Conservation (phyloP, 2,113 vertebrate species). For the Cepphus grylle region DNA sequence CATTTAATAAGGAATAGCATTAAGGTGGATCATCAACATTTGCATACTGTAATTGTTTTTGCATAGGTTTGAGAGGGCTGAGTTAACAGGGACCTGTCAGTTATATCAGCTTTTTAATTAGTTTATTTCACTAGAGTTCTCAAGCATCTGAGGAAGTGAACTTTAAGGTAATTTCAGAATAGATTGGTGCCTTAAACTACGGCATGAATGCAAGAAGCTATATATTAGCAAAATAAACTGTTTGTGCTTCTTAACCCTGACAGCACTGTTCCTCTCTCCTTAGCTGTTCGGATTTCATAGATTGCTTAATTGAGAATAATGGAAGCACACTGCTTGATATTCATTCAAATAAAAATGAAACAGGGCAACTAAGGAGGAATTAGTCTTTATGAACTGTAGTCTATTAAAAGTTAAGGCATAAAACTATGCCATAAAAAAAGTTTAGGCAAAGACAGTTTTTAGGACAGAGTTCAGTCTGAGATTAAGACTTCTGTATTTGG, state of each 20-base stretch:
- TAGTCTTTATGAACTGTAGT: neutral
- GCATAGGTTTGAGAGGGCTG: neutral
- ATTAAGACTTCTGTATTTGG: too few species aligned
- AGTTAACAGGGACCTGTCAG: conserved; percentile 17
- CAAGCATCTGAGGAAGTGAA: neutral
- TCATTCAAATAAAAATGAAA: neutral
- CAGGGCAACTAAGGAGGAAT: neutral
- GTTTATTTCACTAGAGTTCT: neutral
- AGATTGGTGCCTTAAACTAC: neutral
- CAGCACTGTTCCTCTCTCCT: neutral
- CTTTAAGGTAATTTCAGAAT: neutral
- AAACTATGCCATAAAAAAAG: neutral
- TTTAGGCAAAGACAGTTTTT: too few species aligned
- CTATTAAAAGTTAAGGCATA: neutral
- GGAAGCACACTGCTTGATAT: neutral
- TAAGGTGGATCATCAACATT: conserved; percentile 38
- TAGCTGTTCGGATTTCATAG: neutral
- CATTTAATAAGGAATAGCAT: conserved; percentile 14
- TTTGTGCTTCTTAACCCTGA: neutral
- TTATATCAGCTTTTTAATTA: conserved; percentile 14
- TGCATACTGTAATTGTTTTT: conserved; percentile 53
- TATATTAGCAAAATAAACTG: neutral
- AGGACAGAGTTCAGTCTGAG: too few species aligned
- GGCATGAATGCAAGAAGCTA: neutral
- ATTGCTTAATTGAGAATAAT: neutral